Evolutionary conservation across 2,888 invertebrate genomes (phyloP).

Genomic region (Idaea straminata): DNA sequence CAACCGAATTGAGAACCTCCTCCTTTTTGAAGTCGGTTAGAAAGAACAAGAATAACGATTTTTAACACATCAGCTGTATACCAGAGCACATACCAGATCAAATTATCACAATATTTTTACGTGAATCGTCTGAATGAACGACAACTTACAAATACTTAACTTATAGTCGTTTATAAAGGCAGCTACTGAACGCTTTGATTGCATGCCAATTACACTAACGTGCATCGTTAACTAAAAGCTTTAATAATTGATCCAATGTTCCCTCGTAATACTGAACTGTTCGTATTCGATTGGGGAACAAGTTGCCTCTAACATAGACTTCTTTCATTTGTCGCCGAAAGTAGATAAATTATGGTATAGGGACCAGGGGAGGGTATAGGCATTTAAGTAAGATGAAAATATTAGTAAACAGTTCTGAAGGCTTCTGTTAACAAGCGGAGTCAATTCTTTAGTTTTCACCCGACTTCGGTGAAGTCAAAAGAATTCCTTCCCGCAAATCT

Average conservation of each 20-base stretch:
- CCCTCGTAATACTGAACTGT: constrained; percentile 24
- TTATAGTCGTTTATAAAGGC: not conserved
- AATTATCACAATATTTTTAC: not conserved
- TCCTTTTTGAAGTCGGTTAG: too few species aligned
- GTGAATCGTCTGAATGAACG: not conserved
- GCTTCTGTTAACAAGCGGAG: too few species aligned
- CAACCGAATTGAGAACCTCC: too few species aligned
- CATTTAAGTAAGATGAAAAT: too few species aligned
- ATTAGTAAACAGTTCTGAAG: too few species aligned
- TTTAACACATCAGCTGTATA: not conserved
- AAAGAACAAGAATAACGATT: not conserved
- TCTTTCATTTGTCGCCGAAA: too few species aligned
- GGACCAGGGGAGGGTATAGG: too few species aligned
- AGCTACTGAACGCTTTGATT: constrained; percentile 15
- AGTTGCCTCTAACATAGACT: constrained; percentile 1
- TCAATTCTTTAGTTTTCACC: too few species aligned
- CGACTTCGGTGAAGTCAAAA: too few species aligned
- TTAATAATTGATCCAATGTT: constrained; percentile 27
- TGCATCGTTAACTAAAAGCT: constrained; percentile 23
- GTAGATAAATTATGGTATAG: too few species aligned
- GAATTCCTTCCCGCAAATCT: too few species aligned
- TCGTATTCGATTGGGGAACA: constrained; percentile 16
- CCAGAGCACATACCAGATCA: not conserved
- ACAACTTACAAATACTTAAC: not conserved
- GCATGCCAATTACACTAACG: constrained; percentile 19